Conservation (phyloP, 2,888 invertebrate genomes). For the Macropis europaea region DNA sequence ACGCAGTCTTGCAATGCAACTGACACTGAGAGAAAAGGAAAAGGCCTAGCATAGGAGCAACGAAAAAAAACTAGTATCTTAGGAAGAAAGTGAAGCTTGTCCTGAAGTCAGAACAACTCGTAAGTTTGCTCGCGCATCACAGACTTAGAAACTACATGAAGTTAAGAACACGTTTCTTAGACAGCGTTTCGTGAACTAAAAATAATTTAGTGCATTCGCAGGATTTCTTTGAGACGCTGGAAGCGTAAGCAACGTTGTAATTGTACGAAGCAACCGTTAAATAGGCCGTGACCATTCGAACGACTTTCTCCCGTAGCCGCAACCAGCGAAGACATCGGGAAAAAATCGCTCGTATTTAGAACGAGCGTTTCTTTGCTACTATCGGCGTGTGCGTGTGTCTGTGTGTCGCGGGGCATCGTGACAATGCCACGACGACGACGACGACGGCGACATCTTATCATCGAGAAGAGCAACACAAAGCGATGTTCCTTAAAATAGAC, state of each 20-base stretch:
- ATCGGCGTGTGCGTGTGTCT: not conserved
- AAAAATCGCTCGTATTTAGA: slow-evolving; percentile 44
- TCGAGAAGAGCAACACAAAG: not conserved
- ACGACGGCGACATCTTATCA: slow-evolving; percentile 23
- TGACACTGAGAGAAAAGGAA: too few relatives aligned
- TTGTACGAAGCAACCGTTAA: slow-evolving; percentile 63
- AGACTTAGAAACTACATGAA: too few relatives aligned
- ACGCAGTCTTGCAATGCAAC: too few relatives aligned
- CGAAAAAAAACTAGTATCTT: too few relatives aligned
- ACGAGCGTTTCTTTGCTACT: slow-evolving; percentile 3
- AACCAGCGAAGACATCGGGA: slow-evolving; percentile 56
- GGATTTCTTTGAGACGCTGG: slow-evolving; percentile 49
- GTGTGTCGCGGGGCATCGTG: slow-evolving; percentile 5
- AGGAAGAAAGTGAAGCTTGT: too few relatives aligned
- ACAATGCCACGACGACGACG: not conserved
- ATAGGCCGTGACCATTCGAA: slow-evolving; percentile 74
- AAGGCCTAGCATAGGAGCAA: too few relatives aligned
- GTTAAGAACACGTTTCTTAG: too few relatives aligned
- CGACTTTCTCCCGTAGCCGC: slow-evolving; percentile 72
- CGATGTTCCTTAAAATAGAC: slow-evolving; percentile 22
- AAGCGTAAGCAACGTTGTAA: slow-evolving; percentile 43
- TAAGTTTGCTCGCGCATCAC: too few relatives aligned
- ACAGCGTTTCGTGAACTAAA: too few relatives aligned
- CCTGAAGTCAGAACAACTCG: too few relatives aligned
- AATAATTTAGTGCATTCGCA: too few relatives aligned